Conservation (phyloP, 2,797 vertebrate species). For the Pseudochirops cupreus region DNA sequence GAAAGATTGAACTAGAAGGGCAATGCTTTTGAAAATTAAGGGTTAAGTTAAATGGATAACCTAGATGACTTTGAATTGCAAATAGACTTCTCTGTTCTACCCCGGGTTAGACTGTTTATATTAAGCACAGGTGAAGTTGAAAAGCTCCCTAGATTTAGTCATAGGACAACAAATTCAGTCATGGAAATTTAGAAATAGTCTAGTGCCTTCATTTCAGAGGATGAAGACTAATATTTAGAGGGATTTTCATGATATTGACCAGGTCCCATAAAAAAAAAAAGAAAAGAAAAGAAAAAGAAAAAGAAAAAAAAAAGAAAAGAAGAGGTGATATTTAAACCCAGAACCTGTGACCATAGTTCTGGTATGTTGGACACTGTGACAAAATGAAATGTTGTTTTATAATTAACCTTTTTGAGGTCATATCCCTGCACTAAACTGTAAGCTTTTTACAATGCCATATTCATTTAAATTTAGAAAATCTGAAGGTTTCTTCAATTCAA, state of each 20-base stretch:
- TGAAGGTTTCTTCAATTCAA: neutral
- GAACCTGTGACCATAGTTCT: neutral
- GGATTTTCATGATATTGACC: neutral
- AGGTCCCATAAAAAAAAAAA: neutral
- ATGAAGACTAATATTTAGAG: neutral
- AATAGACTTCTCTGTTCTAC: neutral
- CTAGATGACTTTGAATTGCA: neutral
- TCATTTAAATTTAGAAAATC: neutral
- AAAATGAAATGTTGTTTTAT: neutral
- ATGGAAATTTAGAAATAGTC: neutral
- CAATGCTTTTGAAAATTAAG: neutral
- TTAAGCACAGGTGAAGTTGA: neutral
- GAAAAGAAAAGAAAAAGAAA: neutral
- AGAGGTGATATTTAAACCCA: neutral
- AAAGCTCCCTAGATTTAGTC: neutral
- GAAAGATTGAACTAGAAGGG: neutral
- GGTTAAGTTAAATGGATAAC: neutral
- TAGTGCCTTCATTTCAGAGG: neutral
- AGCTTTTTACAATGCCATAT: neutral
- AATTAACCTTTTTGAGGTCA: neutral
- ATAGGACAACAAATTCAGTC: neutral
- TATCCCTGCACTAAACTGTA: neutral
- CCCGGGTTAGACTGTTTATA: neutral
- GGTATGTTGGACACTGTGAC: neutral
- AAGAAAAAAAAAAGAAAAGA: neutral